Evolutionary conservation across 1,140 invertebrate species (phyloP), one percentile per base, ranked within the genome.

Genomic region (Bombus turneri): DNA sequence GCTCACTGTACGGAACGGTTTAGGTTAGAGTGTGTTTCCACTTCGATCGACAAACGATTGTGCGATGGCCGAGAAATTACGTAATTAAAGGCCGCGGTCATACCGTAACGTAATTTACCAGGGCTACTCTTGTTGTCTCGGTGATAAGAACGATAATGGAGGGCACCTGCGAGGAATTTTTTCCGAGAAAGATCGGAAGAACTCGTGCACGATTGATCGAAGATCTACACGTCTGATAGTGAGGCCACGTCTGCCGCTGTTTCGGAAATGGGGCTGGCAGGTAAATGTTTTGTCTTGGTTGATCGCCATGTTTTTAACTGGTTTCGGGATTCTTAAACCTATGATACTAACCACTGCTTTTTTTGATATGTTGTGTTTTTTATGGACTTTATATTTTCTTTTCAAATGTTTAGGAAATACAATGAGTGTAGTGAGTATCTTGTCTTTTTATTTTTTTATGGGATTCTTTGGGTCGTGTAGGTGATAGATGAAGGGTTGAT

Each of bases 61-160:
- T 82, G 28, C 3, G 22, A 41, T 41, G 41, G 28, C 25, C 72
- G 57, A 66, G 31, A 47, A 84, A 79, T 84, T 84, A 72, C 83
- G 76, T 77, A 79, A 84, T 84, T 84, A 84, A 79, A n/a, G 25
- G 28, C 28, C 41, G 31, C 72, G 31, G 69, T 41, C 43, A 22
- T 37, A 28, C 22, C 22, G 41, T 59, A 71, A 43, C 53, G 82
- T 84, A 62, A 78, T 84, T 79, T n/a, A 13, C 18, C 34, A 31
- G 15, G 59, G 28, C 43, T 31, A n/a, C 59, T 43, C n/a, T 25
- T 10, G 69, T 43, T n/a, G 69, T 28, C n/a, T 41, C 22, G 15
- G 39, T 37, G 83, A 80, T 84, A 84, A 84, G 53, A 72, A 62
- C 41, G 47, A 78, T 59, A 57, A 78, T 79, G 83, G 83, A 72